Evolutionary conservation across 2,113 vertebrate genomes (phyloP), one percentile per base, ranked within the genome.

Genomic region (Canis aureus): DNA sequence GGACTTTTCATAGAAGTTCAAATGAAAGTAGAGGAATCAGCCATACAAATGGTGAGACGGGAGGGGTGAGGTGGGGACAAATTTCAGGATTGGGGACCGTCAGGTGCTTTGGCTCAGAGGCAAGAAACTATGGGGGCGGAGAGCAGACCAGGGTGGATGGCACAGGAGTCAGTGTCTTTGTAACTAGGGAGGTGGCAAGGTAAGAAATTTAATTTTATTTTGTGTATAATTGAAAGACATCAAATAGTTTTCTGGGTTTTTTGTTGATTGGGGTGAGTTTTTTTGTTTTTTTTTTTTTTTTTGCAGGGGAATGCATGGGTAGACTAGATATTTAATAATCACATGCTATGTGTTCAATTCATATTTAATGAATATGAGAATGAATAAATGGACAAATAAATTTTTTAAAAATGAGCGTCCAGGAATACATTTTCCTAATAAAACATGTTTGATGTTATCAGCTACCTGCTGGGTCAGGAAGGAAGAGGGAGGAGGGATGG

Each of bases 291-390:
- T 35, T 35, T 35, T 35, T 13, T 1, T 23, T 22, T 43, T 89
- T 53, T 62, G 13, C 5, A 82, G 20, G 8, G 69, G 1, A 89
- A 85, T 83, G 27, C 9, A 51, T 38, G 2, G 51, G n/a, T 64
- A 93, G 19, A 84, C 32, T 87, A 90, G 55, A 89, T 79, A 84
- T 27, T 74, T 79, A 89, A 62, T 71, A 76, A 93, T 85, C 29
- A 53, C 4, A 35, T 25, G 38, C 0, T 38, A 62, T 64, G 17
- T 12, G 4, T 94, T 92, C 67, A 74, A 73, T 93, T 85, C 71
- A 35, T 55, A 85, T 71, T 88, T 67, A 93, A 5, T 95, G 23
- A 82, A 35, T 12, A 3, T 93, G 66, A 66, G 51, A 84, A 93
- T 35, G 11, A 84, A 59, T 60, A 84, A 49, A 62, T 53, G 69